Evolutionary conservation across 2,797 vertebrate species (phyloP), one percentile per base, ranked within the genome.

Genomic region (Hapalemur alaotrensis): DNA sequence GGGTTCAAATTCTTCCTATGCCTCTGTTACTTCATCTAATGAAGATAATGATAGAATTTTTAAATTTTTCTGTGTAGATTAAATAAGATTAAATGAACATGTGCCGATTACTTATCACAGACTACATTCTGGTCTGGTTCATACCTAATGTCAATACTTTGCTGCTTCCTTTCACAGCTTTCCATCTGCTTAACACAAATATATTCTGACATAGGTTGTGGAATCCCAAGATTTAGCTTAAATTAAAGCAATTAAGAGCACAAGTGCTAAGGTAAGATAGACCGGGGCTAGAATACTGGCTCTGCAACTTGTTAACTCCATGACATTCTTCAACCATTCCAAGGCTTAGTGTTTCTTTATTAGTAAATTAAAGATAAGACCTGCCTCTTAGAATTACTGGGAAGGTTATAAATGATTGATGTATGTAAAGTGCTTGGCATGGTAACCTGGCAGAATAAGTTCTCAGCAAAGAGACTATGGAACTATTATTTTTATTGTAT

Each of bases 281-380:
- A 72, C 22, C n/a, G 38, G 18, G 65, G 72, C n/a, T 54, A 87
- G 70, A 95, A 89, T 25, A 61, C 13, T 59, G 12, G 38, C 20
- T 92, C 48, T 76, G n/a, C 3, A 25, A 65, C 22, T 82, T 63
- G 70, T 30, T 61, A 75, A 95, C 41, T 57, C 25, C 61, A 70
- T 69, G 32, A 79, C 86, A 32, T 83, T 25, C 30, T 15, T 80
- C 78, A 79, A 91, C n/a, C 9, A 86, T 67, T 86, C 89, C 38
- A 81, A 67, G 28, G 3, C 48, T 61, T 15, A 11, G 6, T 83
- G 81, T 91, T 76, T 82, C 54, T 32, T 50, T 65, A 43, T 35
- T 86, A 85, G 54, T 50, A 28, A 93, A 91, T 70, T 83, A 78
- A 89, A 92, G 18, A 72, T 67, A 88, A 94, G 15, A 54, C 46